Evolutionary conservation across 2,797 vertebrate genomes (phyloP).

Genomic region (Erpetoichthys calabaricus): DNA sequence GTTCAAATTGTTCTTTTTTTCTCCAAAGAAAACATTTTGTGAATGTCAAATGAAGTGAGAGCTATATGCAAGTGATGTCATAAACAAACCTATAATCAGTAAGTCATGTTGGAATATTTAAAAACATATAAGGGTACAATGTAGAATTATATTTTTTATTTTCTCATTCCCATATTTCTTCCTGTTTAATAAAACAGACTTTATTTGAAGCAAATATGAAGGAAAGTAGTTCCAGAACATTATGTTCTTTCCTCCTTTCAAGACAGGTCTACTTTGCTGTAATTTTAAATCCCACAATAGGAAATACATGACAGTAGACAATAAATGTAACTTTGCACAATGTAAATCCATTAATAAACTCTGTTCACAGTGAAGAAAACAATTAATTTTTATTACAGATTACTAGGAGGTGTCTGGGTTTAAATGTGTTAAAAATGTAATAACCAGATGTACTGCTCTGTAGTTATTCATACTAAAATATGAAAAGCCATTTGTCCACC

Average conservation of each 20-base stretch:
- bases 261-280: background rate
- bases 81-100: background rate
- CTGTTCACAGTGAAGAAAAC: too few species aligned
- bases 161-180: too few species aligned
- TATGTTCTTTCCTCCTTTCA: background rate
- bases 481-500: too few species aligned
- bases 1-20: background rate
- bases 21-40: background rate
- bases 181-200: background rate
- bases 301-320: background rate
- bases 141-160: too few species aligned
- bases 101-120: background rate
- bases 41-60: background rate
- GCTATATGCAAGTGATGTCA: background rate
- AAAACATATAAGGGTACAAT: too few species aligned
- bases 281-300: background rate
- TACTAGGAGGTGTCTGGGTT: too few species aligned
- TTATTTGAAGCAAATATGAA: background rate
- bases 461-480: too few species aligned
- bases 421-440: too few species aligned
- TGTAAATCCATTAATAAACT: too few species aligned
- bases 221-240: background rate
- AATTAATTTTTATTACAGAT: too few species aligned
- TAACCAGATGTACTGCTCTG: too few species aligned
- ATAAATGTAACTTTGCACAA: too few species aligned